phyloP scores from a whole-genome alignment of 2,113 vertebrate species.

The Sclerurus mexicanus region DNA sequence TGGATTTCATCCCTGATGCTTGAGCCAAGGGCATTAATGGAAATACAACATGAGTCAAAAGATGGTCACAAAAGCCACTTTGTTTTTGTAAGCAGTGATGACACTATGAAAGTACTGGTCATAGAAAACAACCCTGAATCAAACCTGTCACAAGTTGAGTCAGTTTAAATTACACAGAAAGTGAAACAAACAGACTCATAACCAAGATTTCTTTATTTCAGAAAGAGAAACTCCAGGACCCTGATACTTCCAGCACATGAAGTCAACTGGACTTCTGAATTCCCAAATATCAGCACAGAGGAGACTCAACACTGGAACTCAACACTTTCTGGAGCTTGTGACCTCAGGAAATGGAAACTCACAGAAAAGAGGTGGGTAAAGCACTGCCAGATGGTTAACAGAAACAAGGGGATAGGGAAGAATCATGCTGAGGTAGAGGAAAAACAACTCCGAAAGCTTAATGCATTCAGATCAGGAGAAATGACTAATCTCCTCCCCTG shows the following conservation, averaged over 20 bases:
- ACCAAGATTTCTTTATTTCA: background rate
- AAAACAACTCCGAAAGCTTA: conserved; percentile 16
- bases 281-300: background rate
- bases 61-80: background rate
- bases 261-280: background rate
- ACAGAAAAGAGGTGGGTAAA: background rate
- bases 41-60: background rate
- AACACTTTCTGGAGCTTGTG: background rate
- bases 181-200: background rate
- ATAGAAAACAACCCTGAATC: background rate
- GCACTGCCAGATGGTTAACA: conserved; percentile 3
- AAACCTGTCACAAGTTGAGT: background rate
- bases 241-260: background rate
- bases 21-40: background rate
- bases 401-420: background rate
- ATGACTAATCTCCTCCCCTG: conserved; percentile 32
- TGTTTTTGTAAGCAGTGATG: background rate
- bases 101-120: background rate
- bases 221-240: background rate
- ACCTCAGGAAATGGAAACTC: conserved; percentile 42
- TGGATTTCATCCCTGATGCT: background rate
- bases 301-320: background rate
- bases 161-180: background rate
- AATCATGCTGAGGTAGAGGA: conserved; percentile 44
- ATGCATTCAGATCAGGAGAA: conserved; percentile 7